phyloP scores from a whole-genome alignment of 2,113 vertebrate species.

The Petrocephalus zakoni region DNA sequence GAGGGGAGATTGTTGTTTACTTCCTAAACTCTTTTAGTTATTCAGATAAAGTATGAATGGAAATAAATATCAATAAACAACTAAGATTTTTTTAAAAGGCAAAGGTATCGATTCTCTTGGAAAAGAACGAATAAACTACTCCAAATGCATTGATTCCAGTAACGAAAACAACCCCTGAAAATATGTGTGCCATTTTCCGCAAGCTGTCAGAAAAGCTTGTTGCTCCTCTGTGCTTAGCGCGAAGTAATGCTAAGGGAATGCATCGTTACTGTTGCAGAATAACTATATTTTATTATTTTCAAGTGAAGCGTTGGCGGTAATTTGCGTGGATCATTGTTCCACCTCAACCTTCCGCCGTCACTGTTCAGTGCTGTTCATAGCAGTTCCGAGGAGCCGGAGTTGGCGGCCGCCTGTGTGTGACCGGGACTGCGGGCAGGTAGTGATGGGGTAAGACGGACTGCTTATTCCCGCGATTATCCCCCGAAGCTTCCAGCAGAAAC shows the following conservation, averaged over 20 bases:
- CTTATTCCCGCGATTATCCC: constrained; percentile 21
- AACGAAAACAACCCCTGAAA: constrained; percentile 15
- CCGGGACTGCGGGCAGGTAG: constrained; percentile 39
- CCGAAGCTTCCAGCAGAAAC: background rate
- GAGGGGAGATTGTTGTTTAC: background rate
- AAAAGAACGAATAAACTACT: background rate
- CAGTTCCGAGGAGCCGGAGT: constrained; percentile 32
- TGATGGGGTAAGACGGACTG: constrained; percentile 60
- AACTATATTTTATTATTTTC: constrained; percentile 11
- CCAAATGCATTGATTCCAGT: background rate
- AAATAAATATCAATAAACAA: background rate
- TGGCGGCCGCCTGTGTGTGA: constrained; percentile 40
- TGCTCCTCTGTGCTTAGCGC: constrained; percentile 54
- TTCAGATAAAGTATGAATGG: background rate
- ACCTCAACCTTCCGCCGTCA: constrained; percentile 11
- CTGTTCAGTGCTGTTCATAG: constrained; percentile 45
- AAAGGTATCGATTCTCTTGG: background rate
- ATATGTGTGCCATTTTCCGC: constrained; percentile 42
- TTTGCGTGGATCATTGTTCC: constrained; percentile 21
- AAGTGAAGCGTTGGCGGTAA: background rate
- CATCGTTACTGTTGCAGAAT: background rate
- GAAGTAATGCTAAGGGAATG: constrained; percentile 47
- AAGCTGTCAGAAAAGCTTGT: constrained; percentile 70
- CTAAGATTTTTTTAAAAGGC: background rate
- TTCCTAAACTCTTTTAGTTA: background rate